Evolutionary conservation across 2,888 invertebrate genomes (phyloP).

Genomic region (Phytoseiulus persimilis): DNA sequence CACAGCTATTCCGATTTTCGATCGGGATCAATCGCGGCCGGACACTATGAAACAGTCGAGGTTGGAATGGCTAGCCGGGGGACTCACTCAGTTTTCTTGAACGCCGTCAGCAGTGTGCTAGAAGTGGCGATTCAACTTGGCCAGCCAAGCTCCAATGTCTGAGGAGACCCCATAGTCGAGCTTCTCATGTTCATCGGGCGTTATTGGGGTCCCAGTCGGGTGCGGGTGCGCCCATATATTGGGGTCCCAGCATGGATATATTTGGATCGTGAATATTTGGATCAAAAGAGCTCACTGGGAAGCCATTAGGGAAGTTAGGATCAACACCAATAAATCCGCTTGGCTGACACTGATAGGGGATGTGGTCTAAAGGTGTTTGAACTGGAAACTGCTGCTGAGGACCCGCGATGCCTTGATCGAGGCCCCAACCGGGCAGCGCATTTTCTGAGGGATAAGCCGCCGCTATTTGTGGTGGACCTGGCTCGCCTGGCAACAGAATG

Average conservation of each 20-base stretch:
- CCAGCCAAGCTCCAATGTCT: no score
- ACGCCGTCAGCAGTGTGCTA: no score
- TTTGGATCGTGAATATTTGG: background rate
- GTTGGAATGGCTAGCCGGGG: no score
- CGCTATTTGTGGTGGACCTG: background rate
- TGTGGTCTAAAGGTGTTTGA: background rate
- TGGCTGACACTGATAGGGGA: background rate
- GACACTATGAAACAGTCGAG: no score
- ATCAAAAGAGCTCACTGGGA: background rate
- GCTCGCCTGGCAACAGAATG: background rate
- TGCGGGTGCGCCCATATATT: background rate
- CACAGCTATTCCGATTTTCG: no score
- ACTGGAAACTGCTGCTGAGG: background rate
- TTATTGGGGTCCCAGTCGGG: background rate
- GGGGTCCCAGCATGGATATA: background rate
- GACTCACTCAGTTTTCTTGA: no score
- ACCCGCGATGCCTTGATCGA: background rate
- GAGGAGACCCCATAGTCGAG: no score
- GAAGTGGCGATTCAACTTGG: no score
- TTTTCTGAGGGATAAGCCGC: background rate
- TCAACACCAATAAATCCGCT: background rate
- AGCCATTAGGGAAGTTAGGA: background rate
- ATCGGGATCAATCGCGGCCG: no score
- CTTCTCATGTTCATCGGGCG: background rate
- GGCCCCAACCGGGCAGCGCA: no score